Evolutionary conservation across 2,888 invertebrate species (phyloP).

Genomic region (Cantharis lateralis): DNA sequence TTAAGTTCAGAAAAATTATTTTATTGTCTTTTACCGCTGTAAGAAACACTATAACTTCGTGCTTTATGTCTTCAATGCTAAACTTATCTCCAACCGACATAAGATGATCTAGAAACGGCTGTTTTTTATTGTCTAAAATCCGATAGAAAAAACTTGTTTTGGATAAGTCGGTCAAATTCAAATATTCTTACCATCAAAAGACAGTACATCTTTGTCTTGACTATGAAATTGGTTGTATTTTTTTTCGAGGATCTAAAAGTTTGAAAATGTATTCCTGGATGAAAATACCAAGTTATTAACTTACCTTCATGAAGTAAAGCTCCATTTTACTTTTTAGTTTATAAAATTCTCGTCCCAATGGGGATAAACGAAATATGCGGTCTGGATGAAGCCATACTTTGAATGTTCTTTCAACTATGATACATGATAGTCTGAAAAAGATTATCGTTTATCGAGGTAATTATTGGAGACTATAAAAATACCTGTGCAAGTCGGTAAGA

Average conservation of each 20-base stretch:
- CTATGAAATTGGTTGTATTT: constrained; percentile 7
- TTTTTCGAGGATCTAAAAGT: constrained; percentile 14
- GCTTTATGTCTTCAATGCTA: constrained; percentile 60
- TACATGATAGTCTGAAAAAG: too few relatives aligned
- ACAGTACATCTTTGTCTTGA: neutral
- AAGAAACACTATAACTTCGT: constrained; percentile 63
- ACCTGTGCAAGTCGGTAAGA: too few relatives aligned
- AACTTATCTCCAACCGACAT: constrained; percentile 59
- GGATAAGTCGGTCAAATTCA: too few relatives aligned
- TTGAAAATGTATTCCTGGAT: neutral
- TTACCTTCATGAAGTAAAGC: neutral
- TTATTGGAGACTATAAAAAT: too few relatives aligned
- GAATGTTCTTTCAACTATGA: neutral
- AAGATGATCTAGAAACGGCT: constrained; percentile 58
- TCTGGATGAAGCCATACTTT: neutral
- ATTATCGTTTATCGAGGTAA: too few relatives aligned
- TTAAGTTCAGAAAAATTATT: neutral
- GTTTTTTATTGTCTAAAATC: constrained; percentile 44
- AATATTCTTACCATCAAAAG: constrained; percentile 12
- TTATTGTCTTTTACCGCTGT: constrained; percentile 55
- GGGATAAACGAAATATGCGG: neutral
- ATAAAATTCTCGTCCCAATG: neutral
- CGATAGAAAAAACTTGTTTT: too few relatives aligned
- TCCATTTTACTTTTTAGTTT: neutral
- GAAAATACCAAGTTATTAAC: neutral